Evolutionary conservation across 2,888 invertebrate genomes (phyloP).

Genomic region (Nomada hirtipes): DNA sequence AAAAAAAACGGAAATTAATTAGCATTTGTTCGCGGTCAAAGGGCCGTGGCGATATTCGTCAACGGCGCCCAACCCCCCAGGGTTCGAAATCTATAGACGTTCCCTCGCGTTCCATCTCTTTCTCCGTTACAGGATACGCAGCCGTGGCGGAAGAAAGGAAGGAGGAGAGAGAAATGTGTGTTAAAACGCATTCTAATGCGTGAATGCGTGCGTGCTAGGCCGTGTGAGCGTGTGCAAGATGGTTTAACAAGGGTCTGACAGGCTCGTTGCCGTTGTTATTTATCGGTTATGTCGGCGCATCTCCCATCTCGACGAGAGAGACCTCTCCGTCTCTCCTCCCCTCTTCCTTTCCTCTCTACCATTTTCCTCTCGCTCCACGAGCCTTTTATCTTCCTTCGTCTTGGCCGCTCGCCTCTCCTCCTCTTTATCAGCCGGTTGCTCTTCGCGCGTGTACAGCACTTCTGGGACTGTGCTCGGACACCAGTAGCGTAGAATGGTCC

Average conservation of each 20-base stretch:
- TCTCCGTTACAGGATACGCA: neutral
- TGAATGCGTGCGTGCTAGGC: conserved; percentile 70
- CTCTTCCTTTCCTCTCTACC: conserved; percentile 26
- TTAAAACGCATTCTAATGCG: conserved; percentile 74
- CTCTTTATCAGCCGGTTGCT: conserved; percentile 14
- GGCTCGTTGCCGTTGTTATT: conserved; percentile 84
- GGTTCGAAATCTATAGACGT: conserved; percentile 55
- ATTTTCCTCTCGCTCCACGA: conserved; percentile 16
- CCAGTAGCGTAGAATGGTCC: conserved; percentile 59
- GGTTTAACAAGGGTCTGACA: conserved; percentile 84
- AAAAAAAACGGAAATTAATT: conserved; percentile 63
- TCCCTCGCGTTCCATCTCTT: conserved; percentile 18
- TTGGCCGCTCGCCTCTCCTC: conserved; percentile 1
- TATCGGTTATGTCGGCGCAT: conserved; percentile 84
- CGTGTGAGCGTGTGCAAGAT: conserved; percentile 75
- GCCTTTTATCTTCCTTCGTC: too few species aligned
- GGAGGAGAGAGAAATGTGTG: conserved; percentile 57
- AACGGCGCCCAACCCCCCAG: conserved; percentile 50
- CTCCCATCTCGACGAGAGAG: conserved; percentile 80
- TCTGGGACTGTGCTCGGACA: conserved; percentile 50
- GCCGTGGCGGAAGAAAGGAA: conserved; percentile 18
- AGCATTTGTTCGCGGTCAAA: conserved; percentile 52
- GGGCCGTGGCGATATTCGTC: conserved; percentile 63
- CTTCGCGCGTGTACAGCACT: conserved; percentile 62
- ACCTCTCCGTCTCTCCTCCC: conserved; percentile 36